Base-by-base conservation (phyloP, 2,797 vertebrate genomes). In the Loriculus beryllinus region DNA sequence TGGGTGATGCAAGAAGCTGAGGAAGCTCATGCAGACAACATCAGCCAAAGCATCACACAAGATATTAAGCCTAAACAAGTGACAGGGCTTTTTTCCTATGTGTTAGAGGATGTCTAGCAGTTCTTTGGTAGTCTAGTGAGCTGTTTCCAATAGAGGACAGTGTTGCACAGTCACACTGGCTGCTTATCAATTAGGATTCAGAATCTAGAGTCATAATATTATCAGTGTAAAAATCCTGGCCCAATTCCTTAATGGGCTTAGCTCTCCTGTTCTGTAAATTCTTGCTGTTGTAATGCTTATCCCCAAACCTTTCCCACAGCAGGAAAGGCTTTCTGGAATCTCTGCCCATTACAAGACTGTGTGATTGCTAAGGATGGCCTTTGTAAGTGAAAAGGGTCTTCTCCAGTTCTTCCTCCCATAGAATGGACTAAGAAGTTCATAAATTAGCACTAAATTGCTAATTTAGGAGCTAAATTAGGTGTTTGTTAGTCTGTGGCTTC, bases 121-220 rank as follows among this genome's bases (percentile, higher is more conserved):
- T 42, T 65, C 33, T 91, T 59, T 31, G 28, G 77, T 86, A 87
- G 82, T 28, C 87, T 88, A 79, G n/a, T 91, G 26, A 82, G 59
- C 68, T 74, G 12, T 70, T 91, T 96, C 95, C 95, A 93, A 94
- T 18, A 96, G 95, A 94, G 95, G 92, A 94, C 95, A 94, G 82
- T 88, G 80, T 97, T 97, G 82, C 59, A 89, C 81, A 96, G 87
- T 45, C 85, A 43, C 87, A 45, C 29, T 39, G 71, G 15, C 89
- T 92, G 71, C 77, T 84, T 67, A 7, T 28, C 56, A 72, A 40
- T 48, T 52, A 49, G 37, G 40, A 92, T 83, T 78, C 82, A 60
- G 47, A 63, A 90, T 72, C 16, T 25, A 22, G 69, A 83, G 77
- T 65, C 0, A 1, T 22, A 51, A 54, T 7, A 21, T 22, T 29